Conservation (phyloP, 2,888 invertebrate genomes). For the Urechis unicinctus region DNA sequence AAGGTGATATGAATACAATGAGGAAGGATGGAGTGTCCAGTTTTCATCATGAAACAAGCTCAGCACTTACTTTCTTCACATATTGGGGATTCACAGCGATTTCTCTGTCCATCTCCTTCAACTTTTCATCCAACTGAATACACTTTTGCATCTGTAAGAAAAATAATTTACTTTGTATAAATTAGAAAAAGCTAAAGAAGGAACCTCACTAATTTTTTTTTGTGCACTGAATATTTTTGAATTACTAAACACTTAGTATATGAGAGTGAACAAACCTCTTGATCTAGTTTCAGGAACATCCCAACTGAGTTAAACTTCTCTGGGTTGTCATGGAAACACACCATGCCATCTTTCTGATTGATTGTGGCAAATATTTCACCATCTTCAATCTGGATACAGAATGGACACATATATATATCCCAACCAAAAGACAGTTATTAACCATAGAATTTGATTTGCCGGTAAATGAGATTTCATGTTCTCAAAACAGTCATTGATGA, state of each 20-base stretch:
- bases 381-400: conserved; percentile 73
- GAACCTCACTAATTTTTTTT: too few species aligned
- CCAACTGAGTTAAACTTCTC: conserved; percentile 88
- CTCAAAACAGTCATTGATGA: too few species aligned
- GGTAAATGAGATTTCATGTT: too few species aligned
- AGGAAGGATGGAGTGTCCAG: too few species aligned
- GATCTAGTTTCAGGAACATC: conserved; percentile 79
- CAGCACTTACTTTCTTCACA: conserved; percentile 57
- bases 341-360: conserved; percentile 97
- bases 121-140: conserved; percentile 80
- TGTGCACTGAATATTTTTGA: too few species aligned
- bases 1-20: too few species aligned
- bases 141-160: conserved; percentile 54
- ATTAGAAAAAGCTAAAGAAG: too few species aligned
- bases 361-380: conserved; percentile 95
- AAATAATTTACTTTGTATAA: neutral
- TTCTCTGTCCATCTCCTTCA: conserved; percentile 89
- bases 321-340: conserved; percentile 89
- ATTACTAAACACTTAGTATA: too few species aligned
- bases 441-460: too few species aligned
- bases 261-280: conserved; percentile 56
- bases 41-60: too few species aligned
- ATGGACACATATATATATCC: neutral
- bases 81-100: conserved; percentile 83
- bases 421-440: too few species aligned